Base-by-base conservation (phyloP, 1,140 invertebrate species). In the Bursaphelenchus mucronatus region DNA sequence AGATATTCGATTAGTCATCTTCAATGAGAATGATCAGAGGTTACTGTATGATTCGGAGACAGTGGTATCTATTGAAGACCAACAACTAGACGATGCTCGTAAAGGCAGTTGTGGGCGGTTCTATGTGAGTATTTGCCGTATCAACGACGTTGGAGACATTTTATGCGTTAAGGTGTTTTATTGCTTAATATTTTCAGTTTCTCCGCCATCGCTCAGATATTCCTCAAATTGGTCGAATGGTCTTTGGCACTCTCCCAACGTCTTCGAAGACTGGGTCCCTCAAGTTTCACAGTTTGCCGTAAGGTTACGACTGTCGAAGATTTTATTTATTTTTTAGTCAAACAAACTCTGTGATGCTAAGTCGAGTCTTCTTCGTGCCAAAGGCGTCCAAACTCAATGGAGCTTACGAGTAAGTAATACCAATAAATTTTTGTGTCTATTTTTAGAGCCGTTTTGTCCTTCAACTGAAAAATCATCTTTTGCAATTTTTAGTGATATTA, bases 31-130 rank as follows among this genome's bases (percentile, higher is more conserved):
- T 40, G 69, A 64, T 54, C 41, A 19, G 19, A 43, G 69, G 9
- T 30, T 73, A 47, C 17, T 70, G 9, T 70, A 71, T 49, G 69
- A 70, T 46, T 55, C 70, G 7, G 63, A 61, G 8, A 70, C 69
- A 15, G 57, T 70, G n/a, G 45, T 70, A n/a, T 10, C 62, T 13
- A 52, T 73, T 10, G 47, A 17, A 13, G 69, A 70, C 30, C 17
- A 55, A 39, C 54, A 55, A 39, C 54, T 15, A 4, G 19, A 55
- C 4, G 69, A 57, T 43, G 57, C 68, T 39, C 70, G 50, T 8
- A 43, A 53, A 8, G 72, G 69, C 8, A 47, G 53, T 15, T 70
- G 69, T 54, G 69, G 69, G 0, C 69, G 62, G 11, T 70, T 70
- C 19, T 69, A 70, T 69, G 69, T 70, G 5, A 30, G 30, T 1